Conservation (phyloP, 2,797 vertebrate species). For the Sparidentex hasta region DNA sequence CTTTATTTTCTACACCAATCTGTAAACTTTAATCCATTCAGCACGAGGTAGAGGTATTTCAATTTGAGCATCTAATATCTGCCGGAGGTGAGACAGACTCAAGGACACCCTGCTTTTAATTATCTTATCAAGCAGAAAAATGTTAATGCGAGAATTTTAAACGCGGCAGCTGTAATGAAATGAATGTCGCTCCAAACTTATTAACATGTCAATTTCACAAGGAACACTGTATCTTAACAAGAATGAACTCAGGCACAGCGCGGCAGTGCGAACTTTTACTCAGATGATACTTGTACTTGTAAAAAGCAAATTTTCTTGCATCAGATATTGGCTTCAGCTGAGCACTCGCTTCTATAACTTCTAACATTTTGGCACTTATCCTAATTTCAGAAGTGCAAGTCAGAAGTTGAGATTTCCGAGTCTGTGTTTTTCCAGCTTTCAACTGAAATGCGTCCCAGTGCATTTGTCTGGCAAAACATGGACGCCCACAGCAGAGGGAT, state of each 20-base stretch:
- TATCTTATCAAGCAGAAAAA: not conserved
- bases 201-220: not conserved
- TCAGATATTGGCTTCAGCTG: too few species aligned
- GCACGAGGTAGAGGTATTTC: not conserved
- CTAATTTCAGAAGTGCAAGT: too few species aligned
- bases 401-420: too few species aligned
- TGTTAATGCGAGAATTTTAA: not conserved
- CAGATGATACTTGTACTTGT: too few species aligned
- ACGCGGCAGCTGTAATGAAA: not conserved
- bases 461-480: too few species aligned
- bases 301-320: too few species aligned
- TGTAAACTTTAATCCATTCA: slow-evolving; percentile 3
- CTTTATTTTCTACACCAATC: not conserved
- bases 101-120: not conserved
- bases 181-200: not conserved
- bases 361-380: too few species aligned
- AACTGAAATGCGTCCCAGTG: too few species aligned
- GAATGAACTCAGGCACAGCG: too few species aligned
- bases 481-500: too few species aligned
- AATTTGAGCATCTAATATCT: not conserved
- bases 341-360: too few species aligned
- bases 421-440: too few species aligned
- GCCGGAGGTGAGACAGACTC: not conserved
- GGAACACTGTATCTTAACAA: not conserved
- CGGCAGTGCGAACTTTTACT: not conserved